Base-by-base conservation (phyloP, 1,140 invertebrate species). In the Belonocnema kinseyi region DNA sequence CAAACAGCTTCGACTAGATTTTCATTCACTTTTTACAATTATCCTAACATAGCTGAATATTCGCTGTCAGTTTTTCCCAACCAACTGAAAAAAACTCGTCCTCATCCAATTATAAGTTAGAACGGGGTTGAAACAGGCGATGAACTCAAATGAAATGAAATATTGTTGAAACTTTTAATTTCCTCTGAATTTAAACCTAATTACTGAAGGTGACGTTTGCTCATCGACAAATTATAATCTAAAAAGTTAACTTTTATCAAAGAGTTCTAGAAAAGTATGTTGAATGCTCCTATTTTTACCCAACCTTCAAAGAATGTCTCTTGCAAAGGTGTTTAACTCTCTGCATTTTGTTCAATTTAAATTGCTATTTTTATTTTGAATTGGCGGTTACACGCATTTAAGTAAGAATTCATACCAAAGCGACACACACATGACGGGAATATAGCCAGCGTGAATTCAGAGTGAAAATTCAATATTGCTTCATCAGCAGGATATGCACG, bases 71-170 rank as follows among this genome's bases (percentile, higher is more conserved):
- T 66, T 66, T n/a, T 10, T 14, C 33, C 40, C 26, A 66, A 66
- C 61, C 61, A 66, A 66, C n/a, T 66, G 33, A 40, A 54, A 61
- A 66, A 40, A 40, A 66, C 5, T 16, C 26, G 16, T 14, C 61
- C 61, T 66, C 61, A 66, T 66, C 61, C 61, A 66, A 66, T 66
- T 66, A 66, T 46, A 66, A 66, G 61, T 66, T 66, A 66, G 61
- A 66, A 46, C 16, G 33, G 40, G 5, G 33, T 66, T 66, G 33
- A 33, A 66, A 66, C 33, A 66, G 46, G 13, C 61, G 61, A 66
- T 66, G 61, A 33, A 66, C 33, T 66, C 61, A 3, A 66, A 66
- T 14, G 16, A n/a, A 66, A 26, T 10, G 33, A 66, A 66, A 66
- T 33, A 66, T 66, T 66, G 26, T 16, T 33, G 21, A 66, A 66